Percentiles rank a stretch among this genome's conserved stretches.
Evolutionary conservation across 2,113 vertebrate species (phyloP).

Genomic region (Nycticebus coucang): DNA sequence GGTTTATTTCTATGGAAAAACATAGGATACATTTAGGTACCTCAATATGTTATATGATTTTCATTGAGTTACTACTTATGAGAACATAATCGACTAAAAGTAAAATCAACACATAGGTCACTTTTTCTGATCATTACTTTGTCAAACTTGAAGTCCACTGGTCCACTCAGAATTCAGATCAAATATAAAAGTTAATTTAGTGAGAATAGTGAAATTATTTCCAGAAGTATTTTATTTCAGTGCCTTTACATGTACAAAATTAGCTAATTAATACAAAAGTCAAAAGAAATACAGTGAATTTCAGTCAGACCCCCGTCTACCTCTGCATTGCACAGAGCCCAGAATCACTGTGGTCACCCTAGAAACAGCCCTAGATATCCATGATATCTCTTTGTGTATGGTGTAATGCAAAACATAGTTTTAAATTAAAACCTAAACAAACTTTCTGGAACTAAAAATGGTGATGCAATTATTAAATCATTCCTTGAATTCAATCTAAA

Average conservation of each 20-base stretch:
- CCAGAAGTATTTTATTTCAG: neutral
- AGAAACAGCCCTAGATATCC: neutral
- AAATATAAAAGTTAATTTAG: conserved; percentile 22
- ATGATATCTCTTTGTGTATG: neutral
- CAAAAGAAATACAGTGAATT: conserved; percentile 30
- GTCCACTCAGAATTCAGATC: neutral
- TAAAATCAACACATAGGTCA: neutral
- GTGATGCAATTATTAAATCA: too few species aligned
- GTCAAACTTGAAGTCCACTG: conserved; percentile 4
- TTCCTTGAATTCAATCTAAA: too few species aligned
- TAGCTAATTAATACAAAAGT: conserved; percentile 10
- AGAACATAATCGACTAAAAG: conserved; percentile 37
- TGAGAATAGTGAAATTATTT: neutral
- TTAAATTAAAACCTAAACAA: too few species aligned
- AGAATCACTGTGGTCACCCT: neutral
- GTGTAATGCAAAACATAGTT: neutral
- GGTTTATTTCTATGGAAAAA: conserved; percentile 37
- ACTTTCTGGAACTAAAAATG: too few species aligned
- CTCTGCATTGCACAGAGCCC: neutral
- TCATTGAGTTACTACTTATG: neutral
- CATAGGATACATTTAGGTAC: neutral
- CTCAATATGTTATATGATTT: conserved; percentile 20
- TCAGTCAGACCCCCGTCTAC: neutral
- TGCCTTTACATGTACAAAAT: neutral
- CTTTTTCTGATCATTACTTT: conserved; percentile 41